These are phyloP conservation scores for Dynastes tityus DNA, from an alignment of 2,888 invertebrate genomes.

Conservation along the genomic window DNA sequence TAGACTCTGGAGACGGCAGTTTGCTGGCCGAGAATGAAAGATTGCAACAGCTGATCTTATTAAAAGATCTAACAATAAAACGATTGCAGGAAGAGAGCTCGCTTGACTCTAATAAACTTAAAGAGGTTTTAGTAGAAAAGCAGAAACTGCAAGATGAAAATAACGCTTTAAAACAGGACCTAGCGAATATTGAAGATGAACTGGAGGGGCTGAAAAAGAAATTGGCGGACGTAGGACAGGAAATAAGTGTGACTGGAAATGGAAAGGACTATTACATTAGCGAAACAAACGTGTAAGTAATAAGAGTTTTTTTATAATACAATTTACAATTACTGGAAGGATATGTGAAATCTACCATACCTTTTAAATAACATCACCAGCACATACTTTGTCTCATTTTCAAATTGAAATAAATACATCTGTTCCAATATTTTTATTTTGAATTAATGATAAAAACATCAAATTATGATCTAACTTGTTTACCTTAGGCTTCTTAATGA, in stretches of 20 bases:
- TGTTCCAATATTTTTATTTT: too few relatives aligned
- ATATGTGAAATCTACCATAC: too few relatives aligned
- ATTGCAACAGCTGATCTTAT: constrained; percentile 13
- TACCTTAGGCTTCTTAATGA: constrained; percentile 8
- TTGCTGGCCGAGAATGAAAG: constrained; percentile 31
- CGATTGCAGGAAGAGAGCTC: background rate
- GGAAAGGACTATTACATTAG: background rate
- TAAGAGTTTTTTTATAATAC: too few relatives aligned
- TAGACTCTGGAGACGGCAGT: background rate
- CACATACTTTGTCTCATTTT: too few relatives aligned
- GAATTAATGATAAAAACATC: too few relatives aligned
- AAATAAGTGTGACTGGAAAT: background rate
- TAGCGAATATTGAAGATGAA: constrained; percentile 2
- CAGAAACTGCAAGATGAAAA: constrained; percentile 24
- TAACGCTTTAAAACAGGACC: constrained; percentile 7
- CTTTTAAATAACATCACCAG: too few relatives aligned
- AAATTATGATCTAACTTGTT: background rate
- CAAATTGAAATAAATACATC: too few relatives aligned
- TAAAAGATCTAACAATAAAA: constrained; percentile 15
- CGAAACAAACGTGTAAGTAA: background rate
- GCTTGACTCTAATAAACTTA: background rate
- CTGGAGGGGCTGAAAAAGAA: constrained; percentile 21
- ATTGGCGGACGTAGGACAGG: background rate
- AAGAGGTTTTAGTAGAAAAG: constrained; percentile 26
- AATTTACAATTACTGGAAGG: too few relatives aligned